A percentile compares a stretch with the other conserved stretches of the same genome.
Conservation (phyloP, 2,113 vertebrate species). For the Brachionichthys hirsutus region DNA sequence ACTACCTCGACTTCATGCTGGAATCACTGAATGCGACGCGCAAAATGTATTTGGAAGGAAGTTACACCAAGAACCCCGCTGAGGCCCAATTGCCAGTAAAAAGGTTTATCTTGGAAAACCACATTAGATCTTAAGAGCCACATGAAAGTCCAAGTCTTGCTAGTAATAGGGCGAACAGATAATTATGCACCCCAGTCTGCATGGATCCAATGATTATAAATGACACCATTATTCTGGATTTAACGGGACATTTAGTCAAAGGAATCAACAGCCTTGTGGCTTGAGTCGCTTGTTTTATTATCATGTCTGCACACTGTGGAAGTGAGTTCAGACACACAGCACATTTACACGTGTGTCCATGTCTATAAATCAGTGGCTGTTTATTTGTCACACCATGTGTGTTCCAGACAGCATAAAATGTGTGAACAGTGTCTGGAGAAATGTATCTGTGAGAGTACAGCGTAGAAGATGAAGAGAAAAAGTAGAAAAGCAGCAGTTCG, state of each 20-base stretch:
- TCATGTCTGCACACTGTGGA: constrained; percentile 46
- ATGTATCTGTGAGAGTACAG: constrained; percentile 25
- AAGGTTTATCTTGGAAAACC: constrained; percentile 56
- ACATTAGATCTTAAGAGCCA: constrained; percentile 60
- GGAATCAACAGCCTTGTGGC: constrained; percentile 27
- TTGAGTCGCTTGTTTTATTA: constrained; percentile 50
- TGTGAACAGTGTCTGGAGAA: constrained; percentile 56
- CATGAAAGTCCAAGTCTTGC: constrained; percentile 54
- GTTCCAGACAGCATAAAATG: constrained; percentile 61
- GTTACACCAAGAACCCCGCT: constrained; percentile 30
- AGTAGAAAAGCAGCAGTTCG: too few relatives aligned
- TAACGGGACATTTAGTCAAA: constrained; percentile 36
- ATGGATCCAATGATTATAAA: constrained; percentile 42
- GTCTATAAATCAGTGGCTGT: constrained; percentile 59
- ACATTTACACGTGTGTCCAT: constrained; percentile 18
- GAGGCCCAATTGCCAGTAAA: constrained; percentile 46
- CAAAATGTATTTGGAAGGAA: constrained; percentile 49
- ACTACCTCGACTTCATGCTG: not conserved
- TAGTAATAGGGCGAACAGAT: constrained; percentile 54
- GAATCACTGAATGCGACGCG: constrained; percentile 14
- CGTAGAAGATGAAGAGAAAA: too few relatives aligned
- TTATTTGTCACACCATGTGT: constrained; percentile 66
- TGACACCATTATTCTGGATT: constrained; percentile 52
- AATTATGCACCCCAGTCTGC: constrained; percentile 45
- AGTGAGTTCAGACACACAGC: constrained; percentile 34